Evolutionary conservation across 2,888 invertebrate genomes (phyloP).

Genomic region (Leptopilina myrica): DNA sequence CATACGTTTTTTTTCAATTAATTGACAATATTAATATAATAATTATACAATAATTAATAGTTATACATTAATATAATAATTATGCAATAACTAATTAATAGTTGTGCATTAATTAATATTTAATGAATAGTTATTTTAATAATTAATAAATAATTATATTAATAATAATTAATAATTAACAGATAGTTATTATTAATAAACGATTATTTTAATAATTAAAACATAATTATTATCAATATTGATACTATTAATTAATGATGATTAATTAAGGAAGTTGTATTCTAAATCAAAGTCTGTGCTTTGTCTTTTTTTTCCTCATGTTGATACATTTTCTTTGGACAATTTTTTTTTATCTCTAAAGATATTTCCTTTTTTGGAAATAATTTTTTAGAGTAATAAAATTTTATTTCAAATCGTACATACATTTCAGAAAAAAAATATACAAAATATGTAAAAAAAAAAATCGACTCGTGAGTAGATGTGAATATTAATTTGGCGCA

Average conservation of each 20-base stretch:
- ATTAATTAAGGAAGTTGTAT: neutral
- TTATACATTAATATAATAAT: too few relatives aligned
- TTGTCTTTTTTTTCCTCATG: neutral
- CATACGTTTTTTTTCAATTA: neutral
- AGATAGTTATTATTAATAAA: too few relatives aligned
- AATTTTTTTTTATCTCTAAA: conserved; percentile 5
- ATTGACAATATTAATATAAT: neutral
- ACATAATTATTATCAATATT: neutral
- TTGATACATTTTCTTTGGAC: neutral
- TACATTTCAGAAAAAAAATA: neutral
- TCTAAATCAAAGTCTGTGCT: neutral
- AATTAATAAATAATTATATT: neutral
- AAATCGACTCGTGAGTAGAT: conserved; percentile 20
- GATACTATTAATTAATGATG: neutral
- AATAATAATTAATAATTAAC: neutral
- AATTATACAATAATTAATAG: too few relatives aligned
- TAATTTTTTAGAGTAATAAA: conserved; percentile 1
- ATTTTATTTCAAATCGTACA: neutral
- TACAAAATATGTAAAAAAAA: neutral
- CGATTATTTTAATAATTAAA: neutral
- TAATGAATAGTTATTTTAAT: neutral
- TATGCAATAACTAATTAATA: neutral
- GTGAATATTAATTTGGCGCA: conserved; percentile 34
- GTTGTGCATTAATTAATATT: neutral
- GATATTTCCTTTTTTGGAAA: neutral